Conservation (phyloP, 2,888 invertebrate species). For the Alcis repandata region DNA sequence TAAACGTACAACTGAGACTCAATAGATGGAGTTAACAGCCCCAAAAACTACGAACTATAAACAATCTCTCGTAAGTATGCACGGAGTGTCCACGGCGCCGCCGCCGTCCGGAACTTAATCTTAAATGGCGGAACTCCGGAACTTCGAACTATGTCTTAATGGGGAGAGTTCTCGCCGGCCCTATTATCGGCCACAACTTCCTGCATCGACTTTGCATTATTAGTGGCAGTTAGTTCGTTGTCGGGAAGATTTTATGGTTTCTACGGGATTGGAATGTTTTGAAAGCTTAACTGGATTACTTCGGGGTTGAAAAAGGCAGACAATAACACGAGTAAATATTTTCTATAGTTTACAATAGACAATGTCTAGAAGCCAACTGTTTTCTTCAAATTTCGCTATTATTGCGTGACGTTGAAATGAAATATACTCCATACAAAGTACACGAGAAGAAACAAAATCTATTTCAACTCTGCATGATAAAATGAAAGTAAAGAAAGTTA, state of each 20-base stretch:
- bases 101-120: slow-evolving; percentile 52
- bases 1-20: neutral
- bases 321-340: neutral
- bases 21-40: slow-evolving; percentile 31
- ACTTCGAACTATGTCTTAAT: slow-evolving; percentile 60
- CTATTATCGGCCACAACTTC: slow-evolving; percentile 56
- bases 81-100: slow-evolving; percentile 43
- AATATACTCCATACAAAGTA: too few relatives aligned
- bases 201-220: slow-evolving; percentile 43
- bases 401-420: too few relatives aligned
- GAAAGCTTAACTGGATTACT: neutral
- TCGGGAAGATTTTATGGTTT: slow-evolving; percentile 25
- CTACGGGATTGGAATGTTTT: slow-evolving; percentile 10
- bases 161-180: slow-evolving; percentile 55
- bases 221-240: slow-evolving; percentile 24
- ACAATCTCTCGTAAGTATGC: slow-evolving; percentile 47
- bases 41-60: slow-evolving; percentile 44
- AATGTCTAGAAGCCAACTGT: too few relatives aligned
- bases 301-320: neutral
- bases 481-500: slow-evolving; percentile 6
- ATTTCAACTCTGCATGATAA: neutral
- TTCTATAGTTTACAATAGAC: neutral
- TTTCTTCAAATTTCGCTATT: too few relatives aligned
- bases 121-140: slow-evolving; percentile 60
- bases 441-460: neutral